Conservation (phyloP, 1,140 invertebrate genomes). For the Pogonomyrmex californicus region DNA sequence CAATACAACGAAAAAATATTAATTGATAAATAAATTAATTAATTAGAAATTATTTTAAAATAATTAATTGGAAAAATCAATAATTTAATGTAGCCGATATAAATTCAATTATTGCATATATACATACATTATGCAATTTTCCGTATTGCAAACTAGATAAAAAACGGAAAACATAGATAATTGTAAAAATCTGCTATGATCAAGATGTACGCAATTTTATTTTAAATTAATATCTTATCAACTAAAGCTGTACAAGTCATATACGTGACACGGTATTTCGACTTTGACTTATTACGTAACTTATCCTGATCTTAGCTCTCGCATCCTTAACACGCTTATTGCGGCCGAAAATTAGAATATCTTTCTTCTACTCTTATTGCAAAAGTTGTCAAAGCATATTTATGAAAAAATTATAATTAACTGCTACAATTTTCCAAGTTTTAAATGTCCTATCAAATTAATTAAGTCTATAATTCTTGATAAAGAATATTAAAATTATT, state of each 20-base stretch:
- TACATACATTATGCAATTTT: background rate
- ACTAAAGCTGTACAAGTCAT: background rate
- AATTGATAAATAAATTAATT: no score
- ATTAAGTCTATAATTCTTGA: background rate
- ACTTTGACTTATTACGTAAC: background rate
- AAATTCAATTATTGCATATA: background rate
- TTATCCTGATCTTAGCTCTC: background rate
- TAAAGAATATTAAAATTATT: background rate
- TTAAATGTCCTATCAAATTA: background rate
- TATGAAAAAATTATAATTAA: background rate
- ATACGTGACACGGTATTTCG: background rate
- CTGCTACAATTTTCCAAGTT: background rate
- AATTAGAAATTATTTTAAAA: no score
- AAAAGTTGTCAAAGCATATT: no score
- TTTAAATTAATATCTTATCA: slow-evolving; percentile 66
- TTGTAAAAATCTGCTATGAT: slow-evolving; percentile 32
- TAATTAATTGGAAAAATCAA: background rate
- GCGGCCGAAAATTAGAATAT: no score
- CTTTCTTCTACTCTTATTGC: no score
- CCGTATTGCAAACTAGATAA: slow-evolving; percentile 29
- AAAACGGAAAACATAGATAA: background rate
- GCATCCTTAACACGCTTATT: background rate
- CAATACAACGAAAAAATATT: no score
- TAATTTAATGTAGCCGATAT: background rate
- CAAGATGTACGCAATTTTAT: background rate